Evolutionary conservation across 2,888 invertebrate species (phyloP), one percentile per base, ranked within the genome.

Genomic region (Euphydryas editha): DNA sequence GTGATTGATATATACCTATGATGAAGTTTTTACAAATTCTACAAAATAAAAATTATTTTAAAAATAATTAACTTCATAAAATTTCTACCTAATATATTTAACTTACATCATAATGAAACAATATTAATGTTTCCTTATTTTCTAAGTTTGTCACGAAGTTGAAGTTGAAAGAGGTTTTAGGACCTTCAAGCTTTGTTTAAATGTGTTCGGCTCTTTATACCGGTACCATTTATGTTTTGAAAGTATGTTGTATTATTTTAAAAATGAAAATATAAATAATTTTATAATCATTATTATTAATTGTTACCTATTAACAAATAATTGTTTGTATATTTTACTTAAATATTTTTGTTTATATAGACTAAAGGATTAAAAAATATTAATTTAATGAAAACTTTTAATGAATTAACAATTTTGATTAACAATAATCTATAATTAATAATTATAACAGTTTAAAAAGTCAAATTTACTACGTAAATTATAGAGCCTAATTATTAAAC

Each of bases 401-500:
- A n/a, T n/a, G n/a, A n/a, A n/a, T n/a, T n/a, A n/a, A n/a, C n/a
- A n/a, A n/a, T n/a, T n/a, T n/a, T n/a, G n/a, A n/a, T n/a, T n/a
- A n/a, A n/a, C n/a, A n/a, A n/a, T n/a, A n/a, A n/a, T n/a, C n/a
- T n/a, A n/a, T n/a, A n/a, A n/a, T n/a, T n/a, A n/a, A n/a, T n/a
- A n/a, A n/a, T n/a, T n/a, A n/a, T n/a, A n/a, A n/a, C n/a, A n/a
- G n/a, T n/a, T n/a, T n/a, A n/a, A n/a, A n/a, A n/a, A n/a, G n/a
- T n/a, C n/a, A n/a, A n/a, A n/a, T n/a, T n/a, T n/a, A 17, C n/a
- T 17, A 57, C 44, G 11, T 13, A 57, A 30, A 51, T 39, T 37
- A 51, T 54, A 57, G 62, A 57, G 37, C 71, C 55, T 59, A 59
- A 78, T 82, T 82, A 81, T 78, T 77, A 79, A 84, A 84, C 82